phyloP scores from a whole-genome alignment of 2,888 invertebrate genomes.

The Dolichopus griseipennis region DNA sequence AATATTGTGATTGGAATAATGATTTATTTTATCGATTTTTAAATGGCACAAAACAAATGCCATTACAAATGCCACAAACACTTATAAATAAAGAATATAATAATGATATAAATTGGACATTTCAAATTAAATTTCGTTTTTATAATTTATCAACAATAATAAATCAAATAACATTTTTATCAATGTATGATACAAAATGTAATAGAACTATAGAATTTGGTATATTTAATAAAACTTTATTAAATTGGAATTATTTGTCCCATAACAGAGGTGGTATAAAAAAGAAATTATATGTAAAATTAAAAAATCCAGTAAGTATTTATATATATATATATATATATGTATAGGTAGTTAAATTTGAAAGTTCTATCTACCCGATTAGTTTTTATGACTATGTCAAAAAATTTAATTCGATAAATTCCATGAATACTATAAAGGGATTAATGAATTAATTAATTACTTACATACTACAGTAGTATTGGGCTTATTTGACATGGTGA shows the following conservation, averaged over 20 bases:
- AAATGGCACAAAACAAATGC: not conserved
- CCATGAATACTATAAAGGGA: too few relatives aligned
- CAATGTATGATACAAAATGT: not conserved
- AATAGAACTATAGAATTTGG: not conserved
- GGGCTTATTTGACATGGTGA: too few relatives aligned
- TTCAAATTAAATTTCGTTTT: not conserved
- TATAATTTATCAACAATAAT: not conserved
- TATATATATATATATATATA: too few relatives aligned
- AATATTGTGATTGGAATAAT: not conserved
- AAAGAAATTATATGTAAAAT: not conserved
- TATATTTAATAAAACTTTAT: not conserved
- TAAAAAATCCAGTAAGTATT: not conserved
- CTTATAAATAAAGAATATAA: not conserved
- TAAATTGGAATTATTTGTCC: not conserved
- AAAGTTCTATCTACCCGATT: too few relatives aligned
- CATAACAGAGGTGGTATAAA: not conserved
- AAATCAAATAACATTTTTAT: not conserved
- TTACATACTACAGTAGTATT: too few relatives aligned
- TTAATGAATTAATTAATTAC: too few relatives aligned
- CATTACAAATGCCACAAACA: not conserved
- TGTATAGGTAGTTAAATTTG: too few relatives aligned
- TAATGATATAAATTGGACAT: not conserved
- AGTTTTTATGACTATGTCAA: too few relatives aligned
- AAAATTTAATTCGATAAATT: too few relatives aligned
- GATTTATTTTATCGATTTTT: not conserved